A percentile compares a stretch with the other conserved stretches of the same genome.
phyloP scores from a whole-genome alignment of 2,888 invertebrate species.

The Neoscelio sp. region DNA sequence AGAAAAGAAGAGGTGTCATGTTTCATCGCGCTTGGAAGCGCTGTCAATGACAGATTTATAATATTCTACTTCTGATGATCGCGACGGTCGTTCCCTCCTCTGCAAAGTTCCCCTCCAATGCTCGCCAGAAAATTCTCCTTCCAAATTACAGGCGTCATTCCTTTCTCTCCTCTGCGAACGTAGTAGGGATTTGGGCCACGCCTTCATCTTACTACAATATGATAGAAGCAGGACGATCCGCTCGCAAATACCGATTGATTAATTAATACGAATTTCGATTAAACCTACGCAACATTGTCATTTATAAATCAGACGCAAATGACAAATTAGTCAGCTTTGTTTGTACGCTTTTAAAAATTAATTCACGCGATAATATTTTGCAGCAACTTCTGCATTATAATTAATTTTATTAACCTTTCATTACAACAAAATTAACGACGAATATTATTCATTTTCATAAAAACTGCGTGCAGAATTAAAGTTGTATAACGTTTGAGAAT shows the following conservation, averaged over 20 bases:
- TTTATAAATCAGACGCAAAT: no score
- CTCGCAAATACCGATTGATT: background rate
- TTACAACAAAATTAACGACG: no score
- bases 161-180: conserved; percentile 21
- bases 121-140: conserved; percentile 13
- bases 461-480: no score
- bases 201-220: background rate
- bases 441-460: no score
- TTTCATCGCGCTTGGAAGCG: background rate
- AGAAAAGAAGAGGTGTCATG: background rate
- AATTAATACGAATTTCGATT: background rate
- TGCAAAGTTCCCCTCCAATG: conserved; percentile 6
- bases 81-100: background rate
- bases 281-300: background rate
- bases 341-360: no score
- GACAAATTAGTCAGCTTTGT: no score
- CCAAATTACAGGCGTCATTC: conserved; percentile 20
- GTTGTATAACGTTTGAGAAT: no score
- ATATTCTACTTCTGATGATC: background rate
- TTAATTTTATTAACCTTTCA: no score
- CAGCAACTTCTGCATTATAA: no score
- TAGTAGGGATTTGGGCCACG: conserved; percentile 9
- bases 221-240: conserved; percentile 8
- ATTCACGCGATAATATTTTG: no score
- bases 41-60: conserved; percentile 11